These are phyloP conservation scores for Corvus hawaiiensis DNA, from an alignment of 2,113 vertebrate genomes.

Conservation along the genomic window DNA sequence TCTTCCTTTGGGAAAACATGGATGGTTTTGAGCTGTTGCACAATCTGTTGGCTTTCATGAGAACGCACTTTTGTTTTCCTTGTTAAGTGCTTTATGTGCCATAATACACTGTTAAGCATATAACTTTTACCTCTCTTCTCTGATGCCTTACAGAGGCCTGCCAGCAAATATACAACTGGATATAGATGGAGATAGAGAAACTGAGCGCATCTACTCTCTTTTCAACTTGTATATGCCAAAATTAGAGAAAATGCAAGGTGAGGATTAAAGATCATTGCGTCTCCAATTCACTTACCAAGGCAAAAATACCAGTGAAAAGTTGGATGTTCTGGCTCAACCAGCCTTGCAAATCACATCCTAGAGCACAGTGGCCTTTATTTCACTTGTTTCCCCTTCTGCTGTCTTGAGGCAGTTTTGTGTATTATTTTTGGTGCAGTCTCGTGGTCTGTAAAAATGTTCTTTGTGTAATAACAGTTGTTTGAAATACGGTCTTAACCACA, in stretches of 20 bases:
- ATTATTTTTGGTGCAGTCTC: neutral
- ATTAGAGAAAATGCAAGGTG: slow-evolving; percentile 97
- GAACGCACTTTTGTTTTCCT: neutral
- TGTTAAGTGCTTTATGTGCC: neutral
- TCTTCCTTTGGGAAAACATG: neutral
- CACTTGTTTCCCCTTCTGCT: neutral
- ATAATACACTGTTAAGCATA: neutral
- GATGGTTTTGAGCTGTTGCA: neutral
- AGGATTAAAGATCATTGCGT: neutral
- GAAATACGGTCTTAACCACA: neutral
- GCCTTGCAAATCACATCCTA: neutral
- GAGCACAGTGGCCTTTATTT: neutral
- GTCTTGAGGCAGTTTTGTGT: neutral
- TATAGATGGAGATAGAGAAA: slow-evolving; percentile 95
- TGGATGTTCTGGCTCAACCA: neutral
- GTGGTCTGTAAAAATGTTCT: neutral
- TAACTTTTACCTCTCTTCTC: neutral
- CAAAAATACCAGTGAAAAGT: neutral
- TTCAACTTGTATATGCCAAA: slow-evolving; percentile 91
- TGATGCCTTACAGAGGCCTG: slow-evolving; percentile 77
- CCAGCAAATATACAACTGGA: slow-evolving; percentile 97
- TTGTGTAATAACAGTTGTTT: neutral
- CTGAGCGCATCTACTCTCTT: slow-evolving; percentile 93
- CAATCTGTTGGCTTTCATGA: neutral
- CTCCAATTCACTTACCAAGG: neutral